Conservation (phyloP, 2,797 vertebrate genomes). For the Labeo calbasu region DNA sequence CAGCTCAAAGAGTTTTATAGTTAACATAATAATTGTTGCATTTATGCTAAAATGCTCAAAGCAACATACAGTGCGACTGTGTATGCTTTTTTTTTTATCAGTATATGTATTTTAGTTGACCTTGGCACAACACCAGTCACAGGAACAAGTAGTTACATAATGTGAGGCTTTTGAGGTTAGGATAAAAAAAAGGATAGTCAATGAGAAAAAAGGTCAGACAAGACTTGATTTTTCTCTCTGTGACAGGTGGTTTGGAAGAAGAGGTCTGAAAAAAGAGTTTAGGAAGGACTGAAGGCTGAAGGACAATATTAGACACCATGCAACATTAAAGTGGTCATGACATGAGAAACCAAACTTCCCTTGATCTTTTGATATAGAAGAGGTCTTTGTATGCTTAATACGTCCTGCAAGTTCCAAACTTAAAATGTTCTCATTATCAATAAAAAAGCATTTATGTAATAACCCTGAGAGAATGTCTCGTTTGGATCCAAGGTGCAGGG, state of each 20-base stretch:
- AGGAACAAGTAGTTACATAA: slow-evolving; percentile 8
- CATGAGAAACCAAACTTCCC: no score
- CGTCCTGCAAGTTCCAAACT: no score
- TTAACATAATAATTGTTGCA: not conserved
- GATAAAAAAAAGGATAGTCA: slow-evolving; percentile 3
- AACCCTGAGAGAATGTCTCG: no score
- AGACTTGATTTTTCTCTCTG: not conserved
- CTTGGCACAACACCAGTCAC: not conserved
- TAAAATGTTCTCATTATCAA: no score
- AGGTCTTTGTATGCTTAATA: no score
- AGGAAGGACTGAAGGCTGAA: not conserved
- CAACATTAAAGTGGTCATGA: no score
- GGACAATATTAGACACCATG: no score
- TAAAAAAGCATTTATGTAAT: no score
- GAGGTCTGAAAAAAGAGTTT: not conserved
- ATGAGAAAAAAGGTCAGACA: not conserved
- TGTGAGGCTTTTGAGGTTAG: not conserved
- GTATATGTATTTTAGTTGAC: not conserved
- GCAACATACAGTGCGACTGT: not conserved
- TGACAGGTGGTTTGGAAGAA: not conserved
- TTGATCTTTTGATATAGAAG: no score
- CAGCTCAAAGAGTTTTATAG: not conserved
- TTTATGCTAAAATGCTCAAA: not conserved
- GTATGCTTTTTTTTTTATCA: not conserved
- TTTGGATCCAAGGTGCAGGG: no score